Conservation (phyloP, 2,888 invertebrate genomes). For the Melanostoma scalare region DNA sequence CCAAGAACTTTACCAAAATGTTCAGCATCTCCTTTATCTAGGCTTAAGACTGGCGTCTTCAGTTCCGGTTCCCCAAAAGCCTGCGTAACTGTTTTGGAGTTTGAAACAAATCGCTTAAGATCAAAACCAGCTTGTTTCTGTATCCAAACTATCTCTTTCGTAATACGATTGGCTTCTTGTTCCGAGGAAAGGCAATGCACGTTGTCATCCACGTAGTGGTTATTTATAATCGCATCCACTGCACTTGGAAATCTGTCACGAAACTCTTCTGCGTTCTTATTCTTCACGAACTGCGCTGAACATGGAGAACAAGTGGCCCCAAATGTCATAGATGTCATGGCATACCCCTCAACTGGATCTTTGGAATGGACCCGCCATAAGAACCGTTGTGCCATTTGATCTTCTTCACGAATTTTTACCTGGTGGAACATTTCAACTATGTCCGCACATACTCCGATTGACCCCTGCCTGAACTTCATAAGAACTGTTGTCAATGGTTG, state of each 20-base stretch:
- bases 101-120: slow-evolving; percentile 38
- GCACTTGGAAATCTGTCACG: slow-evolving; percentile 45
- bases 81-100: slow-evolving; percentile 18
- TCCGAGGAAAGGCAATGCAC: slow-evolving; percentile 27
- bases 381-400: slow-evolving; percentile 75
- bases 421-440: slow-evolving; percentile 78
- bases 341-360: slow-evolving; percentile 44
- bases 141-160: slow-evolving; percentile 24
- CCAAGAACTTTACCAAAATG: slow-evolving; percentile 67
- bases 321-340: slow-evolving; percentile 73
- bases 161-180: slow-evolving; percentile 22
- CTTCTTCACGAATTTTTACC: slow-evolving; percentile 74
- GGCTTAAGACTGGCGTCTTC: background rate
- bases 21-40: slow-evolving; percentile 15
- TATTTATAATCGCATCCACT: slow-evolving; percentile 45
- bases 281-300: too few species aligned
- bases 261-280: background rate
- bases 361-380: slow-evolving; percentile 72
- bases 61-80: background rate
- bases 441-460: slow-evolving; percentile 75
- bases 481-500: too few species aligned
- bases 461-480: slow-evolving; percentile 75
- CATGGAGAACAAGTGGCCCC: slow-evolving; percentile 39
- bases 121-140: slow-evolving; percentile 36
- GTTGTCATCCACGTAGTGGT: slow-evolving; percentile 34